Evolutionary conservation across 2,888 invertebrate genomes (phyloP).

Genomic region (Caenorhabditis doughertyi): DNA sequence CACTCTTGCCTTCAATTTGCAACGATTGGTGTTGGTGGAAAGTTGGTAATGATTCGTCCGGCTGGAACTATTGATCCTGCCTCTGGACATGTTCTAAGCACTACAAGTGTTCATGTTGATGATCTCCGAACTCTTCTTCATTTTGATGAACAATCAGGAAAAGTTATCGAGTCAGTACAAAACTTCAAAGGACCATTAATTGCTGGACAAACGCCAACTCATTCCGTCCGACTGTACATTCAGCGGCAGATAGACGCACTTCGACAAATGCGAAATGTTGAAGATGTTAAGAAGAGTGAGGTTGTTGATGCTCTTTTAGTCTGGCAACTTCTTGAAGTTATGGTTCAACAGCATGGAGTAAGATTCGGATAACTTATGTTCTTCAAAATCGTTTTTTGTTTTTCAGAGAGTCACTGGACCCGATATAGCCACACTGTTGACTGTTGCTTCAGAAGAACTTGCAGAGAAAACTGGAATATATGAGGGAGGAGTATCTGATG

Average conservation of each 20-base stretch:
- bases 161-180: constrained; percentile 68
- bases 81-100: constrained; percentile 39
- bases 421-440: constrained; percentile 78
- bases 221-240: constrained; percentile 76
- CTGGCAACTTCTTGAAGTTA: constrained; percentile 80
- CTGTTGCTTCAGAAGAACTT: constrained; percentile 56
- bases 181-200: constrained; percentile 71
- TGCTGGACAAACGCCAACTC: constrained; percentile 66
- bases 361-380: neutral
- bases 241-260: constrained; percentile 78
- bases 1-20: constrained; percentile 65
- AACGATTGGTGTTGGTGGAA: constrained; percentile 67
- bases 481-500: neutral
- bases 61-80: constrained; percentile 39
- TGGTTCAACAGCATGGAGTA: constrained; percentile 81
- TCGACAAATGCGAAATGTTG: constrained; percentile 42
- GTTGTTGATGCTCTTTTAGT: constrained; percentile 78
- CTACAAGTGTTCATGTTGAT: constrained; percentile 59
- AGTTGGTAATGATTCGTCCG: constrained; percentile 57
- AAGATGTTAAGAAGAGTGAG: constrained; percentile 62
- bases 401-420: constrained; percentile 80
- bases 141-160: constrained; percentile 60
- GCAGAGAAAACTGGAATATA: constrained; percentile 44
- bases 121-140: constrained; percentile 58
- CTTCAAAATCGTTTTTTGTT: neutral